phyloP scores from a whole-genome alignment of 2,888 invertebrate genomes.

The Drosophila mayaguana region DNA sequence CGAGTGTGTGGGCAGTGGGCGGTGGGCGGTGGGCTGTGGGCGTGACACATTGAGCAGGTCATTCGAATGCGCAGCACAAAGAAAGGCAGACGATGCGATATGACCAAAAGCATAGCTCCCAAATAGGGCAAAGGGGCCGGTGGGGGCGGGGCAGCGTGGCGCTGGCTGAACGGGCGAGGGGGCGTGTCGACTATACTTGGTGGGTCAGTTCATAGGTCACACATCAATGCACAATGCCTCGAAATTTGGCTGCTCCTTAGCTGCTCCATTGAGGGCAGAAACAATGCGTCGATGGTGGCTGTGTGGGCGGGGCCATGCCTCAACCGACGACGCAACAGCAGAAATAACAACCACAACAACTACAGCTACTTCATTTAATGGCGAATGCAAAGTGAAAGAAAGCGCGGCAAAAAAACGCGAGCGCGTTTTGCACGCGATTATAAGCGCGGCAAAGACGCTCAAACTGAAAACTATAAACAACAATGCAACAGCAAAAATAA shows the following conservation, averaged over 20 bases:
- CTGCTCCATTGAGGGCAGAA: not conserved
- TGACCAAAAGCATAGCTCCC: not conserved
- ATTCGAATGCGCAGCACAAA: constrained; percentile 71
- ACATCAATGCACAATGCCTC: constrained; percentile 1
- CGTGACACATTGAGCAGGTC: constrained; percentile 67
- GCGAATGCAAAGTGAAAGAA: constrained; percentile 19
- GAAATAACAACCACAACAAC: not conserved
- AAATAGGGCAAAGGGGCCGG: not conserved
- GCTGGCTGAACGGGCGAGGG: no score
- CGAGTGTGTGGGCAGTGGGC: constrained; percentile 8
- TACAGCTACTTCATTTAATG: constrained; percentile 14
- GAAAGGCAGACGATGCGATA: constrained; percentile 7
- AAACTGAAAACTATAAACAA: not conserved
- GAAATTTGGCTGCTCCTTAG: not conserved
- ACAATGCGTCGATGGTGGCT: not conserved
- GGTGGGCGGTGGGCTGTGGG: constrained; percentile 10
- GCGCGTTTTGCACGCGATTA: constrained; percentile 10
- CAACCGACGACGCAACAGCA: not conserved
- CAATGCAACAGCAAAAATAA: no score
- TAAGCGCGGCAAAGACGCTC: not conserved
- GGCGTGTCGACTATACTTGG: not conserved
- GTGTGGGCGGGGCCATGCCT: not conserved
- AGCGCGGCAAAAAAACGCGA: constrained; percentile 3
- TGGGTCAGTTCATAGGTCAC: constrained; percentile 7
- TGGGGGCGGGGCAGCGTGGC: not conserved